Evolutionary conservation across 2,113 vertebrate species (phyloP).

Genomic region (Aplodontia rufa): DNA sequence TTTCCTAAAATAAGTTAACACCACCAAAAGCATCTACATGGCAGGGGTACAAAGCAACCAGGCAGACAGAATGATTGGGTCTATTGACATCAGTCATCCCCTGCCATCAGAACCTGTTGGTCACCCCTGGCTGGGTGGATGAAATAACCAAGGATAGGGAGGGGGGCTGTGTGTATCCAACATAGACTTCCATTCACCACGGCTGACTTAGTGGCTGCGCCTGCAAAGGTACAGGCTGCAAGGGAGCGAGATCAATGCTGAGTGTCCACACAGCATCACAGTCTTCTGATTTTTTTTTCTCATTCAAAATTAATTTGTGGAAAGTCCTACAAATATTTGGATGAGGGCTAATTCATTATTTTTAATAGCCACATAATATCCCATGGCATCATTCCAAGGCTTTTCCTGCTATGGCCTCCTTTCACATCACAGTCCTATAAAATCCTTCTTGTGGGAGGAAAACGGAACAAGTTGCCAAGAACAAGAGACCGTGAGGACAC

Average conservation of each 20-base stretch:
- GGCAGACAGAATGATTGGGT: not conserved
- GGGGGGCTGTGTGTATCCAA: not conserved
- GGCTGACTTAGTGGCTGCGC: not conserved
- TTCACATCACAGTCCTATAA: not conserved
- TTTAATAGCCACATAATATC: not conserved
- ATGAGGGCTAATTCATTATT: not conserved
- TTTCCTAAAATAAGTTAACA: not conserved
- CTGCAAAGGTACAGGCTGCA: not conserved
- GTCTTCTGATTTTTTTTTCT: not conserved
- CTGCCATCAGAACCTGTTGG: not conserved
- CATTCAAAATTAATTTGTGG: not conserved
- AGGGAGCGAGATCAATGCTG: not conserved
- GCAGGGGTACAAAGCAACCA: not conserved
- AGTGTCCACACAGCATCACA: not conserved
- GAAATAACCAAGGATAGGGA: not conserved
- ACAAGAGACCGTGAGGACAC: not conserved
- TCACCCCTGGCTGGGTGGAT: not conserved
- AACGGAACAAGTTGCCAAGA: not conserved
- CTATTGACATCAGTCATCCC: not conserved
- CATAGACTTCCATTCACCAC: not conserved
- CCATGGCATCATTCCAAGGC: not conserved
- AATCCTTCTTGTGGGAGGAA: not conserved
- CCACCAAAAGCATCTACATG: not conserved
- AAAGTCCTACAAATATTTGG: not conserved
- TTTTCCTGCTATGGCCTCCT: not conserved